Conservation (phyloP, 2,113 vertebrate species). For the Shinisaurus crocodilurus region DNA sequence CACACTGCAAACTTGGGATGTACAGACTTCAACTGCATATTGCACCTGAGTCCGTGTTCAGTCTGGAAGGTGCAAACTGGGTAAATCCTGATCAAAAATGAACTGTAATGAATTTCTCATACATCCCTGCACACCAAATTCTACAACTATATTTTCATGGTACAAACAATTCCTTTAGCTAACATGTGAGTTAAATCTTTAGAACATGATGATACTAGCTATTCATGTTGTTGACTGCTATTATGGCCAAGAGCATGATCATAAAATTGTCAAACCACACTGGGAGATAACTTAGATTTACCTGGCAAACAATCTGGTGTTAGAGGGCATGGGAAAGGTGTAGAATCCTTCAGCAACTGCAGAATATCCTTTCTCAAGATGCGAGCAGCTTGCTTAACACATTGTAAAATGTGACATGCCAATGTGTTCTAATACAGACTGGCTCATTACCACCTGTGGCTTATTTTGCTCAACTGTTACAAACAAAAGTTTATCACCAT, state of each 20-base stretch:
- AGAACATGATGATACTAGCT: not conserved
- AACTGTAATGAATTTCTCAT: not conserved
- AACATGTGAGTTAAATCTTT: not conserved
- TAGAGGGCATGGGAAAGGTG: not conserved
- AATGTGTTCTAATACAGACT: not conserved
- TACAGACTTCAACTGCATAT: too few relatives aligned
- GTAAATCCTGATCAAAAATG: too few relatives aligned
- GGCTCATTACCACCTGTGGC: conserved; percentile 9
- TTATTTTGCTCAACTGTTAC: conserved; percentile 7
- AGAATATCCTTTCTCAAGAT: not conserved
- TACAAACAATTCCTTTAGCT: not conserved
- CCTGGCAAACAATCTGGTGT: not conserved
- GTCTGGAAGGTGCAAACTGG: too few relatives aligned
- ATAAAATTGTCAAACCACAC: not conserved
- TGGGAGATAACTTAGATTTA: not conserved
- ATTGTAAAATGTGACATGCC: not conserved
- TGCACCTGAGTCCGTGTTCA: too few relatives aligned
- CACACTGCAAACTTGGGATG: too few relatives aligned
- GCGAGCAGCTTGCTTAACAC: not conserved
- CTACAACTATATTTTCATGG: not conserved
- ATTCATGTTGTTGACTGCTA: not conserved
- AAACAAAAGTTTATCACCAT: conserved; percentile 10
- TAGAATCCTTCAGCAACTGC: not conserved
- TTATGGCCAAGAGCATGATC: not conserved
- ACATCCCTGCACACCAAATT: not conserved